Percentiles rank a stretch among this genome's conserved stretches.
Evolutionary conservation across 2,888 invertebrate species (phyloP).

Genomic region (Crossocerus cetratus): DNA sequence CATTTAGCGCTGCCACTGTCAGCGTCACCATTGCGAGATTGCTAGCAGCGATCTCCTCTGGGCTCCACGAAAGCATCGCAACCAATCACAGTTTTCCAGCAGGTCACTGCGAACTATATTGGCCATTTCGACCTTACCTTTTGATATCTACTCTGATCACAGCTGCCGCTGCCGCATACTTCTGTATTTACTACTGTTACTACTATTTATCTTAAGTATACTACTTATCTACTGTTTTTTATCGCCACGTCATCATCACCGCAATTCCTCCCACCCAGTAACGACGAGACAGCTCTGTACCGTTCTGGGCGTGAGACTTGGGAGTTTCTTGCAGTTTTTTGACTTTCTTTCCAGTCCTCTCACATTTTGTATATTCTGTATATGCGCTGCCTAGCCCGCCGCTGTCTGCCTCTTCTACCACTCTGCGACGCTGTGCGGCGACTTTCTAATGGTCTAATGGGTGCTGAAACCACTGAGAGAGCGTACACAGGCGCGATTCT

Average conservation of each 20-base stretch:
- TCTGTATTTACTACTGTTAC: constrained; percentile 10
- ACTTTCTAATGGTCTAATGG: constrained; percentile 64
- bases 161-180: too few species aligned
- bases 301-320: constrained; percentile 48
- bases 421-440: constrained; percentile 63
- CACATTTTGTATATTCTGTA: constrained; percentile 74
- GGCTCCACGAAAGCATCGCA: constrained; percentile 3
- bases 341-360: constrained; percentile 68
- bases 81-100: constrained; percentile 15
- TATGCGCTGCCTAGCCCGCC: constrained; percentile 68
- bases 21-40: constrained; percentile 4
- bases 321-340: constrained; percentile 63
- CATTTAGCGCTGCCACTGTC: constrained; percentile 24
- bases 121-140: too few species aligned
- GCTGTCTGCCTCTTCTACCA: constrained; percentile 67
- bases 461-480: constrained; percentile 55
- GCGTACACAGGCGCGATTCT: constrained; percentile 4
- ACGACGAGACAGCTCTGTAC: constrained; percentile 50
- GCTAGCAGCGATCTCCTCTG: constrained; percentile 8
- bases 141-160: too few species aligned
- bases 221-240: constrained; percentile 28
- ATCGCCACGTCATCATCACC: constrained; percentile 36
- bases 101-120: not conserved
- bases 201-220: constrained; percentile 22
- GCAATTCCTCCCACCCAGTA: not conserved